Evolutionary conservation across 2,888 invertebrate genomes (phyloP).

Genomic region (Tetragonisca angustula): DNA sequence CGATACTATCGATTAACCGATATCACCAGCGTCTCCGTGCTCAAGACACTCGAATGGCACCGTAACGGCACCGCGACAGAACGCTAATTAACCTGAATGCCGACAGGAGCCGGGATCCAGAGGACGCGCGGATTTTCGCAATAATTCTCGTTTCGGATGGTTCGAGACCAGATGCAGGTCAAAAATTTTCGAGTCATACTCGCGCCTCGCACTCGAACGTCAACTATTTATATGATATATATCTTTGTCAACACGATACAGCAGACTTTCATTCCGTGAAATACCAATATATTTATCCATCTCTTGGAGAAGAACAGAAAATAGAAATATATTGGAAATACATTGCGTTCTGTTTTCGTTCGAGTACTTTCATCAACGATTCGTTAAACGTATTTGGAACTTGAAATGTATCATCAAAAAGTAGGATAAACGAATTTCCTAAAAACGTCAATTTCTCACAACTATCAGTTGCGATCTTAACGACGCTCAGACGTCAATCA

Average conservation of each 20-base stretch:
- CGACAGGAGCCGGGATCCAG: slow-evolving; percentile 21
- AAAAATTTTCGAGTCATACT: neutral
- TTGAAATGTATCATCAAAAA: neutral
- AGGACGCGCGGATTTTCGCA: slow-evolving; percentile 28
- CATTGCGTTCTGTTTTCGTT: too few species aligned
- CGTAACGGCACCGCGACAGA: slow-evolving; percentile 52
- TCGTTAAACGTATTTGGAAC: too few species aligned
- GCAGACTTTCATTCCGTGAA: too few species aligned
- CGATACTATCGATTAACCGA: slow-evolving; percentile 65
- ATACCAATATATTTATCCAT: too few species aligned
- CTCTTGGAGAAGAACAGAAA: too few species aligned
- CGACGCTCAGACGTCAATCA: too few species aligned
- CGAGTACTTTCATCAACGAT: too few species aligned
- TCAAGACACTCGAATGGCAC: slow-evolving; percentile 50
- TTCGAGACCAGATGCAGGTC: neutral
- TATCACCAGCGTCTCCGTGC: slow-evolving; percentile 48
- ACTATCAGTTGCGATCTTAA: neutral
- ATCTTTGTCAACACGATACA: too few species aligned
- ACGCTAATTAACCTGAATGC: slow-evolving; percentile 62
- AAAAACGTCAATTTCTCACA: neutral
- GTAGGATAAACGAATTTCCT: neutral
- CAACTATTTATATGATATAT: neutral
- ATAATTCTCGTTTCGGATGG: slow-evolving; percentile 11
- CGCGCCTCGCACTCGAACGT: neutral
- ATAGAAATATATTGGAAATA: too few species aligned